Conservation (phyloP, 2,113 vertebrate species). For the Silurus asotus region DNA sequence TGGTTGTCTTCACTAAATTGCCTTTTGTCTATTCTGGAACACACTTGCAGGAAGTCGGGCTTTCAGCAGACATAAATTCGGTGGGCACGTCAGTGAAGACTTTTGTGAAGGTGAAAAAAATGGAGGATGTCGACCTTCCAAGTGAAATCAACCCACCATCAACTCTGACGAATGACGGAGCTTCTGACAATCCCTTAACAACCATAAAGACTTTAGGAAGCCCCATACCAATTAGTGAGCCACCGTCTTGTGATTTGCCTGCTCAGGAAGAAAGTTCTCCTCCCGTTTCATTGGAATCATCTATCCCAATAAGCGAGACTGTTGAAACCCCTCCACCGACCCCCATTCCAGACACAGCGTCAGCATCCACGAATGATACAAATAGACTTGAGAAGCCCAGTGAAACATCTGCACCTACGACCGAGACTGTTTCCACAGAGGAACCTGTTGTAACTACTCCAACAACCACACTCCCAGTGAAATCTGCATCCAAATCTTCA, state of each 20-base stretch:
- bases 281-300: neutral
- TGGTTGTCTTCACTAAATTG: neutral
- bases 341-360: neutral
- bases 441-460: neutral
- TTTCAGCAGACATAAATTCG: constrained; percentile 76
- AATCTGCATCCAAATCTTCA: neutral
- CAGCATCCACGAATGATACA: neutral
- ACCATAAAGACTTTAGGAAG: constrained; percentile 4
- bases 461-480: neutral
- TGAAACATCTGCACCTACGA: too few relatives aligned
- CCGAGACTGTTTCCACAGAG: neutral
- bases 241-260: neutral
- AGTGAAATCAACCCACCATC: neutral
- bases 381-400: neutral
- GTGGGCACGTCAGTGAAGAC: constrained; percentile 78
- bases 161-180: neutral
- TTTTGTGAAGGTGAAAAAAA: constrained; percentile 68
- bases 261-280: neutral
- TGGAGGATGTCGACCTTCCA: neutral
- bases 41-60: constrained; percentile 9
- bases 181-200: neutral
- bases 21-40: neutral
- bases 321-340: neutral
- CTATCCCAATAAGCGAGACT: neutral
- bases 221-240: neutral